phyloP scores from a whole-genome alignment of 2,888 invertebrate genomes.

The Physocephala rufipes region DNA sequence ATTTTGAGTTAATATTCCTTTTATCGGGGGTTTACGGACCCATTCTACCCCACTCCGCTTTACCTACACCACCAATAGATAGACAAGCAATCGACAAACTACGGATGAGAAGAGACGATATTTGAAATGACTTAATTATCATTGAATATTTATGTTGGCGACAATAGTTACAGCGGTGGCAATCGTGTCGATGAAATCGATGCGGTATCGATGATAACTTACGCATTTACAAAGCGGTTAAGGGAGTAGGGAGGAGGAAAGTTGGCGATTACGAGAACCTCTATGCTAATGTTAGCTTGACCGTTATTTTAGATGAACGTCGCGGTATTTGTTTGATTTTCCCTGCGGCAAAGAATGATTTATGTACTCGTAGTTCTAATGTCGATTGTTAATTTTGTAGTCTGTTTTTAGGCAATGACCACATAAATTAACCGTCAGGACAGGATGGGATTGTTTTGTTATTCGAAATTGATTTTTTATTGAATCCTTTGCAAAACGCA shows the following conservation, averaged over 20 bases:
- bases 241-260: neutral
- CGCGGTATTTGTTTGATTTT: neutral
- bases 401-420: neutral
- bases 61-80: too few relatives aligned
- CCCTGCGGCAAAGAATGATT: constrained; percentile 9
- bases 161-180: neutral
- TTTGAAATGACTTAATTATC: neutral
- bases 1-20: too few relatives aligned
- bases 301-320: neutral
- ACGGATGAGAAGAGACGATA: neutral
- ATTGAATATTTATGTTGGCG: constrained; percentile 3
- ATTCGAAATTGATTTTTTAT: neutral
- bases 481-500: too few relatives aligned
- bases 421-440: constrained; percentile 3
- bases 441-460: neutral
- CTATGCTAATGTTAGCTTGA: too few relatives aligned
- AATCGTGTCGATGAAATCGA: too few relatives aligned
- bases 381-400: neutral
- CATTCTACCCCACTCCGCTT: too few relatives aligned
- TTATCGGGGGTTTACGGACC: too few relatives aligned
- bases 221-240: too few relatives aligned
- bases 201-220: too few relatives aligned
- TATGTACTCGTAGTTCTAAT: neutral
- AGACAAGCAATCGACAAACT: neutral
- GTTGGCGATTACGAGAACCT: too few relatives aligned